Conservation (phyloP, 1,140 invertebrate genomes). For the Papilio aristodemus region DNA sequence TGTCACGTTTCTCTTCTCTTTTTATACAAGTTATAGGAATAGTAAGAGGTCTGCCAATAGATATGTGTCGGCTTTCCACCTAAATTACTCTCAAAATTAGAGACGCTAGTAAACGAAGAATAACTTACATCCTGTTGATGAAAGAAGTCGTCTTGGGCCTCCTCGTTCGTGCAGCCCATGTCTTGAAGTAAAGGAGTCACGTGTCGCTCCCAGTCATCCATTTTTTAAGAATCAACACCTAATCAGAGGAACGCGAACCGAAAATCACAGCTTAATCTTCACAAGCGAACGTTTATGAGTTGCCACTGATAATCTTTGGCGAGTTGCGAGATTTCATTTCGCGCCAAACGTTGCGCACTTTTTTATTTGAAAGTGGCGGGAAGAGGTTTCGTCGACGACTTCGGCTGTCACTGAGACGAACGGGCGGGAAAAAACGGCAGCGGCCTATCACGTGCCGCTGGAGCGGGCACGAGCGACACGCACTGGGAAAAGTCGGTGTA, state of each 20-base stretch:
- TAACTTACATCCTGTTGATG: constrained; percentile 78
- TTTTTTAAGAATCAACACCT: constrained; percentile 66
- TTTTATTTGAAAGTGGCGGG: constrained; percentile 62
- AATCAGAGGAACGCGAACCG: constrained; percentile 49
- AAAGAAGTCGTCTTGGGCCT: constrained; percentile 79
- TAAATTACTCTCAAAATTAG: neutral
- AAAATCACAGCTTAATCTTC: constrained; percentile 63
- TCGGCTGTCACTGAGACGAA: constrained; percentile 62
- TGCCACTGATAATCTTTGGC: constrained; percentile 46
- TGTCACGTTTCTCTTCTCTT: no score
- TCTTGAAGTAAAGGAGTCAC: constrained; percentile 79
- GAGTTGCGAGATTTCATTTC: constrained; percentile 50
- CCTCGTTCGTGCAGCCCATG: constrained; percentile 77
- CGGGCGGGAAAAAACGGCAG: constrained; percentile 64
- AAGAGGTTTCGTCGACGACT: constrained; percentile 56
- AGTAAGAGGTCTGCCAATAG: neutral
- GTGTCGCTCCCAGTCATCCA: constrained; percentile 81
- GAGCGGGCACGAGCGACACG: constrained; percentile 67
- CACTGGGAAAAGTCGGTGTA: constrained; percentile 67
- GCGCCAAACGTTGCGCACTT: constrained; percentile 64
- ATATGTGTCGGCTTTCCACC: neutral
- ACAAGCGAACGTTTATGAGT: constrained; percentile 54
- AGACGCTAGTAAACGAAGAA: constrained; percentile 29
- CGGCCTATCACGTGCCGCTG: constrained; percentile 67
- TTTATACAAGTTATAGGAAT: no score